Base-by-base conservation (phyloP, 2,113 vertebrate genomes). In the Mixornis gularis region DNA sequence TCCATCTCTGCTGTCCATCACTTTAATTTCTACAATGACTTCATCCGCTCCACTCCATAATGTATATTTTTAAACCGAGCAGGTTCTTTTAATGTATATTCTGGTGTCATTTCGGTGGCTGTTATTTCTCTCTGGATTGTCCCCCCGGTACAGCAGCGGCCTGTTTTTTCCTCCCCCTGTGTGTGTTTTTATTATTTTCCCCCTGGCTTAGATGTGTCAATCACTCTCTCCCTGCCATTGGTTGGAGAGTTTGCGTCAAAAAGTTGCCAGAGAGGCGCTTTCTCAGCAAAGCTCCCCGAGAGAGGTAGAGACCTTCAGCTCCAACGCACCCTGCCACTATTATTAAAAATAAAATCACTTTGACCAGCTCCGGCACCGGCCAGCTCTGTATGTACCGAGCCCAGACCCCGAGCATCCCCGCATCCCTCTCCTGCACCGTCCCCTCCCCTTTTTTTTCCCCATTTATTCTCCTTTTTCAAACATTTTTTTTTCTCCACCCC, bases 191-290 rank as follows among this genome's bases (percentile, higher is more conserved):
- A 97, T 98, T 97, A 98, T 97, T 97, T 98, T 95, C 97, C 98
- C 97, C 95, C 97, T 98, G 97, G 98, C 97, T 98, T 98, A 98
- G 98, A 98, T 98, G 98, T 98, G 98, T 98, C 98, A 98, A 98
- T 98, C 98, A 98, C 97, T 94, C 98, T 97, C 98, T 97, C 97
- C 95, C 98, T 98, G 98, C 98, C 98, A 99, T 99, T 99, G 99
- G 99, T 98, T 99, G 98, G 98, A 97, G 98, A 98, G 98, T 98
- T 98, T 98, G 98, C 98, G 98, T 99, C 98, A 99, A 99, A 99
- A 99, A 99, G 98, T 99, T 98, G 98, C 99, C 98, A 98, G 98
- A 98, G 98, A 98, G 98, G 98, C 98, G 97, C 98, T 99, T 99
- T 98, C 98, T 98, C 98, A 97, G 98, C 98, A 98, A 98, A 98